Evolutionary conservation across 2,113 vertebrate species (phyloP).

Genomic region (Gasterosteus nipponicus): DNA sequence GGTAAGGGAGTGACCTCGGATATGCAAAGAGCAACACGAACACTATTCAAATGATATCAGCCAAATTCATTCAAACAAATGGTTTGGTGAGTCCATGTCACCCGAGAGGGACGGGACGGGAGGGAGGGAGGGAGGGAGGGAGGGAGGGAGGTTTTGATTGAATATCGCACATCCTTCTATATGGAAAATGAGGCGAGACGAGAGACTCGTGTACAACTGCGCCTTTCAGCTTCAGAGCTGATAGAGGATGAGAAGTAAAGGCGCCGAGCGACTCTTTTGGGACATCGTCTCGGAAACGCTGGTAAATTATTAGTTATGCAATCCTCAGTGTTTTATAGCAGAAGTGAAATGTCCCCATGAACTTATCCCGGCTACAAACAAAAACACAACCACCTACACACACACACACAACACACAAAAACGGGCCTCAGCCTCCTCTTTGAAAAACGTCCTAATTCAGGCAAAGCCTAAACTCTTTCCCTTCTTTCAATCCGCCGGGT

Average conservation of each 20-base stretch:
- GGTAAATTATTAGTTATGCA: slow-evolving; percentile 40
- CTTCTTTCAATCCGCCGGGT: slow-evolving; percentile 20
- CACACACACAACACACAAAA: slow-evolving; percentile 35
- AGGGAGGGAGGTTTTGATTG: not conserved
- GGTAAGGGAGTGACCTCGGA: slow-evolving; percentile 43
- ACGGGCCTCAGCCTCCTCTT: slow-evolving; percentile 49
- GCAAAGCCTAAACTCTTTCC: slow-evolving; percentile 41
- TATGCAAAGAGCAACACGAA: slow-evolving; percentile 75
- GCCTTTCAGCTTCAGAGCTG: not conserved
- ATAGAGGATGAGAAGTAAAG: not conserved
- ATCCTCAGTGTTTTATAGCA: slow-evolving; percentile 55
- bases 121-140: not conserved
- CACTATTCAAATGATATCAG: slow-evolving; percentile 72
- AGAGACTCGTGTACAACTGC: too few species aligned
- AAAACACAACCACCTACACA: slow-evolving; percentile 53
- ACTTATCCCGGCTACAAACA: slow-evolving; percentile 53
- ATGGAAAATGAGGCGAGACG: not conserved
- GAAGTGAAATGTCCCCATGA: slow-evolving; percentile 54
- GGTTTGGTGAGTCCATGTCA: slow-evolving; percentile 1
- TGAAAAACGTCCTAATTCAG: slow-evolving; percentile 56
- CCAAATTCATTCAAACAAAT: slow-evolving; percentile 75
- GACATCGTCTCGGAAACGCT: slow-evolving; percentile 14
- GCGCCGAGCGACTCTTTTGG: not conserved
- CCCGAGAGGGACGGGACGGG: slow-evolving; percentile 6
- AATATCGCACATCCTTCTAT: not conserved